Conservation (phyloP, 2,113 vertebrate species). For the Sinocyclocheilus grahami region DNA sequence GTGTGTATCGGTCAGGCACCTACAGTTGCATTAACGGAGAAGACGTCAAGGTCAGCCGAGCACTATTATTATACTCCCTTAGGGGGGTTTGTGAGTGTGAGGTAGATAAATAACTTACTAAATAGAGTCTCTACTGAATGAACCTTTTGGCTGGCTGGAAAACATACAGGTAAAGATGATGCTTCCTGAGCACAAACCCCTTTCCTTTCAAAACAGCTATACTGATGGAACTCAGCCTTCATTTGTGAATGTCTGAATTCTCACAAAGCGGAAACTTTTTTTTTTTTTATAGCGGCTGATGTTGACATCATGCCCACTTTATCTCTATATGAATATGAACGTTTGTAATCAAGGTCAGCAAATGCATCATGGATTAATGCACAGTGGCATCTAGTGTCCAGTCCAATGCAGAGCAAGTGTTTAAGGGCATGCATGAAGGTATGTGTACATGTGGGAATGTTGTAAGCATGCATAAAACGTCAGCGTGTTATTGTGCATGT, state of each 20-base stretch:
- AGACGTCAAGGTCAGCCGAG: constrained; percentile 9
- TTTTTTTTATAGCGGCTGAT: neutral
- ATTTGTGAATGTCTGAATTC: constrained; percentile 7
- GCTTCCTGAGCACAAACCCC: neutral
- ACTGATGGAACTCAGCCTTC: neutral
- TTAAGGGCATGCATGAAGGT: neutral
- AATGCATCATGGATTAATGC: constrained; percentile 5
- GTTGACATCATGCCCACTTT: constrained; percentile 4
- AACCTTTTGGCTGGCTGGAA: neutral
- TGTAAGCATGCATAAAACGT: neutral
- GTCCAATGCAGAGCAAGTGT: neutral
- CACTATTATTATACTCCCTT: neutral
- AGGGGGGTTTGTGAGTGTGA: neutral
- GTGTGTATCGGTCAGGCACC: neutral
- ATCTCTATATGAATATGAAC: neutral
- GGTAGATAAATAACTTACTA: neutral
- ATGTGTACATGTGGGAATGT: neutral
- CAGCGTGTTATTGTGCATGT: neutral
- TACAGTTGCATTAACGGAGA: constrained; percentile 5
- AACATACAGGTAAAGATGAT: neutral
- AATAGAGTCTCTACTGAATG: neutral
- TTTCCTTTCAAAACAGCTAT: constrained; percentile 13
- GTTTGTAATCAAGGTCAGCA: neutral
- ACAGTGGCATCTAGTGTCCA: constrained; percentile 52
- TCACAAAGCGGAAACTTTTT: too few species aligned